Evolutionary conservation across 2,113 vertebrate genomes (phyloP), one percentile per base, ranked within the genome.

Genomic region (Terrapene triunguis): DNA sequence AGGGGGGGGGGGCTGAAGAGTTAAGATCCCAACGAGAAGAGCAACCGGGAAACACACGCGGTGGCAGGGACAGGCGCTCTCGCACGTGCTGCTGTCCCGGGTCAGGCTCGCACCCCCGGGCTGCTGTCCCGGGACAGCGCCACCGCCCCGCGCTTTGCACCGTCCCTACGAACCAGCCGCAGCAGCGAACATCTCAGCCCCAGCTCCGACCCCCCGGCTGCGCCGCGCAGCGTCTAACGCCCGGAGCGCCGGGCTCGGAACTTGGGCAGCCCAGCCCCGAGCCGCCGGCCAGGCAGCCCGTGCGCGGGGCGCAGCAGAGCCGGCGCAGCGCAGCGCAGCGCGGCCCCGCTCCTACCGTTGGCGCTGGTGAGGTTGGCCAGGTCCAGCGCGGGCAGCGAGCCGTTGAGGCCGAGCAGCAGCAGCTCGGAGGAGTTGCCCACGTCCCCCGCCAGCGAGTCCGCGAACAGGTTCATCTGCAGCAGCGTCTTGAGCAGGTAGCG

Each of bases 391-490:
- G 98, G 81, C 89, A 98, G 92, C 54, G 98, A 97, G 22, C 98
- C 92, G 97, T 99, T 99, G 97, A 98, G 94, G 87, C 98, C 98
- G 92, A 98, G 99, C 95, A 99, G 99, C 95, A 99, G 98, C 53
- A 97, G 96, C 29, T 99, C 99, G 42, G 98, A 99, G 92, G 98
- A 98, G 92, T 99, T 99, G 87, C 98, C 93, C 93, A 98, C 98
- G 2, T 98, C 98, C 3, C 96, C 92, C 78, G 97, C 97, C 94
- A 99, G 95, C 57, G 98, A 99, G 97, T 99, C 99, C 0, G 99
- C 99, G 97, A 99, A 99, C 89, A 99, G 98, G 97, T 99, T 99
- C 99, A 99, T 99, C 98, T 99, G 99, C 95, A 99, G 98, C 94
- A 99, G 98, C 62, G 99, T 99, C 98, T 99, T 99, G 93, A 99